Evolutionary conservation across 2,888 invertebrate species (phyloP).

Genomic region (Cepaea hortensis): DNA sequence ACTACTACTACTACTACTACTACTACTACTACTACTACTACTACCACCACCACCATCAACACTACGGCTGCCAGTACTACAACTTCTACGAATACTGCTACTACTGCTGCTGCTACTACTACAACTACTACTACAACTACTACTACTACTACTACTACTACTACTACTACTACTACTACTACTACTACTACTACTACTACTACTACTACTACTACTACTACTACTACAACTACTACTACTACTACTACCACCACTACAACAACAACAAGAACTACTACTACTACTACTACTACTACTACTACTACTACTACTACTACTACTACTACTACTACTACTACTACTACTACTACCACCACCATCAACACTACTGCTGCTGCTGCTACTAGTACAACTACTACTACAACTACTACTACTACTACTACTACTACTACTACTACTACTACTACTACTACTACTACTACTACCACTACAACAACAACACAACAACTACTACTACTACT

Average conservation of each 20-base stretch:
- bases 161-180: slow-evolving; percentile 38
- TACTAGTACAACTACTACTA: background rate
- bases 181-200: no score
- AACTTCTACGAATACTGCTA: slow-evolving; percentile 11
- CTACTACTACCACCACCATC: slow-evolving; percentile 5
- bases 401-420: slow-evolving; percentile 43
- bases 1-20: background rate
- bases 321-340: background rate
- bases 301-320: slow-evolving; percentile 12
- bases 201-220: no score
- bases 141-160: slow-evolving; percentile 10
- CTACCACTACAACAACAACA: slow-evolving; percentile 14
- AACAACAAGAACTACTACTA: background rate
- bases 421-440: no score
- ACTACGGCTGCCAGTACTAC: background rate
- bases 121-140: background rate
- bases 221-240: slow-evolving; percentile 18
- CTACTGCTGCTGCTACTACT: background rate
- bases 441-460: slow-evolving; percentile 1
- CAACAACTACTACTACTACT: background rate
- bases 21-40: no score
- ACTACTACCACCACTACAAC: slow-evolving; percentile 11
- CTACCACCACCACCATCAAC: background rate
- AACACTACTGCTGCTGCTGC: slow-evolving; percentile 16
- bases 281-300: slow-evolving; percentile 11